Conservation (phyloP, 2,113 vertebrate species). For the Scatophagus argus region DNA sequence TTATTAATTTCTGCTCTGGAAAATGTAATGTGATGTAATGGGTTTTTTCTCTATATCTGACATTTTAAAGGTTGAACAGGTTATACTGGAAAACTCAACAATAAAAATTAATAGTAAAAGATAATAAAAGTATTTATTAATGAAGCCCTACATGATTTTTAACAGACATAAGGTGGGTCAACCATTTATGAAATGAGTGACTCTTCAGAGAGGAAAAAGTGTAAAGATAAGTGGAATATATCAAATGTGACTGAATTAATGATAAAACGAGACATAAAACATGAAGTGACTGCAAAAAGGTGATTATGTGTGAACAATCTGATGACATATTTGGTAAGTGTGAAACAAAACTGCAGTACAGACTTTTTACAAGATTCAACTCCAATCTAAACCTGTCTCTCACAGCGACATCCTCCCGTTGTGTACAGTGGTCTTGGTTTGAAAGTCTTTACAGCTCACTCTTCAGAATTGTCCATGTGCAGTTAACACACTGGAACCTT, state of each 20-base stretch:
- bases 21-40: neutral
- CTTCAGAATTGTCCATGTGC: conserved; percentile 32
- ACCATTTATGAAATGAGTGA: too few relatives aligned
- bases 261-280: too few relatives aligned
- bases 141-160: neutral
- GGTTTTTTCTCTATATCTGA: too few relatives aligned
- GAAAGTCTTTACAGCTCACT: conserved; percentile 35
- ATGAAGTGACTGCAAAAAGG: neutral
- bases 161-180: neutral
- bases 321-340: neutral
- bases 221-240: too few relatives aligned
- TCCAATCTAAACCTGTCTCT: conserved; percentile 11
- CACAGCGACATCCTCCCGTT: conserved; percentile 3
- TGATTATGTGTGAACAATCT: neutral
- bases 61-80: too few relatives aligned
- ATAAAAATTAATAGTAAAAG: too few relatives aligned
- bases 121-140: too few relatives aligned
- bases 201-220: too few relatives aligned
- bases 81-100: too few relatives aligned
- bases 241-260: too few relatives aligned
- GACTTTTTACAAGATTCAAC: neutral
- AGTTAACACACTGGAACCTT: conserved; percentile 56
- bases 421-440: conserved; percentile 18
- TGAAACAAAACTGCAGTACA: neutral
- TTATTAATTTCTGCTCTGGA: too few relatives aligned